Conservation (phyloP, 2,113 vertebrate species). For the Phylloscopus whistleri region DNA sequence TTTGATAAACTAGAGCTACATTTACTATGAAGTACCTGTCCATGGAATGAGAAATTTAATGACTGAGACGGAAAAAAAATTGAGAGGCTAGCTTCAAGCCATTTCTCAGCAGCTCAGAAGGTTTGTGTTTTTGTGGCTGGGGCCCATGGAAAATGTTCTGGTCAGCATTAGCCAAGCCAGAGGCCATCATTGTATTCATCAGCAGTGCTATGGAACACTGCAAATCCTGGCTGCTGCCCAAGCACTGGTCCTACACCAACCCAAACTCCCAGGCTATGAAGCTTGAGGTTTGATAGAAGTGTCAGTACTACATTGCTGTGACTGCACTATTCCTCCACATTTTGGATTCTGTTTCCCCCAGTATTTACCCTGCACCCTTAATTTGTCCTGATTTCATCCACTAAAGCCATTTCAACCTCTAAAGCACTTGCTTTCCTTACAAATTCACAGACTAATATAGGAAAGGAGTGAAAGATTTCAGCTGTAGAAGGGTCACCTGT, state of each 20-base stretch:
- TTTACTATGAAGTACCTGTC: not conserved
- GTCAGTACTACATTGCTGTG: not conserved
- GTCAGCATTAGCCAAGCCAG: not conserved
- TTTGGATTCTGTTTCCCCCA: not conserved
- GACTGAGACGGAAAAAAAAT: not conserved
- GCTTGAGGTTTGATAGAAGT: not conserved
- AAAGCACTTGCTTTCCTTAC: not conserved
- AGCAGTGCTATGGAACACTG: not conserved
- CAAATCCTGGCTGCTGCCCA: not conserved
- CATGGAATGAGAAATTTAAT: not conserved
- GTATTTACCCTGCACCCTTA: not conserved
- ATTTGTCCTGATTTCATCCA: not conserved
- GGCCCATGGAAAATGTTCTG: not conserved
- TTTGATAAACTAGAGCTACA: slow-evolving; percentile 21
- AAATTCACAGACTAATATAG: not conserved
- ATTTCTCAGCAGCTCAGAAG: not conserved
- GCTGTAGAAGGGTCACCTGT: not conserved
- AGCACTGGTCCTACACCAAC: not conserved
- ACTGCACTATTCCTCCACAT: not conserved
- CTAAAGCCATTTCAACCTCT: not conserved
- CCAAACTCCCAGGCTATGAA: not conserved
- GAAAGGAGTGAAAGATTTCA: not conserved
- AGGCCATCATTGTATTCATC: not conserved
- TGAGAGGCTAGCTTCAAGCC: not conserved
- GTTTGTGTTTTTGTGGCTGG: not conserved